phyloP scores from a whole-genome alignment of 1,140 invertebrate species.

The Calliphora vicina region DNA sequence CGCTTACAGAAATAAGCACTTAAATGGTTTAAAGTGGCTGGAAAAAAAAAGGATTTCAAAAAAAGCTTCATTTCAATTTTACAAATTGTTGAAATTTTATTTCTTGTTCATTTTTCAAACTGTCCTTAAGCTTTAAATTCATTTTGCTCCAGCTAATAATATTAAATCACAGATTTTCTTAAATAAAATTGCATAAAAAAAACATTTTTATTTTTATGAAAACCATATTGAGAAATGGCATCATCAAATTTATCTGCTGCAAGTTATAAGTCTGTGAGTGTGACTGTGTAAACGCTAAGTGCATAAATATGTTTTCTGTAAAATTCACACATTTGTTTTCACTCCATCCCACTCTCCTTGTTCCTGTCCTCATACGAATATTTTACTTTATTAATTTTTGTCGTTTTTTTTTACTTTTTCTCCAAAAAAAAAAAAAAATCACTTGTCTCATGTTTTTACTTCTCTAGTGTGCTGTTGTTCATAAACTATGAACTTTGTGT shows the following conservation, averaged over 20 bases:
- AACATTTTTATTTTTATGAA: neutral
- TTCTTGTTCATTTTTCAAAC: neutral
- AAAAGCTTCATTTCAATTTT: slow-evolving; percentile 1
- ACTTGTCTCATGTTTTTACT: slow-evolving; percentile 5
- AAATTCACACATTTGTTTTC: slow-evolving; percentile 11
- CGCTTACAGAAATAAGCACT: slow-evolving; percentile 38
- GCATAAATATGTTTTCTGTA: slow-evolving; percentile 30
- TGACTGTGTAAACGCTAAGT: slow-evolving; percentile 7
- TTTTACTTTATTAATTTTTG: slow-evolving; percentile 1
- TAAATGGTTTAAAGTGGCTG: slow-evolving; percentile 55
- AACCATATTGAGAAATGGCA: slow-evolving; percentile 7
- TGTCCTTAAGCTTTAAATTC: neutral
- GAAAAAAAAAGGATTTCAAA: slow-evolving; percentile 14
- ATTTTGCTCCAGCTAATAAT: neutral
- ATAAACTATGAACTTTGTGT: neutral
- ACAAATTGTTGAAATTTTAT: neutral
- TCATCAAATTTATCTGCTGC: slow-evolving; percentile 10
- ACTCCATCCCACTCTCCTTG: neutral
- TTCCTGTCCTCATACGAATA: neutral
- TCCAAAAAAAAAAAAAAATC: neutral
- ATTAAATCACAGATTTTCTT: slow-evolving; percentile 21
- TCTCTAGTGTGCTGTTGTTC: neutral
- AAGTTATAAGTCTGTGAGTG: neutral
- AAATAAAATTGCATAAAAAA: neutral
- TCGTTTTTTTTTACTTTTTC: neutral